Conservation (phyloP, 1,140 invertebrate species). For the Sycophila sp. region DNA sequence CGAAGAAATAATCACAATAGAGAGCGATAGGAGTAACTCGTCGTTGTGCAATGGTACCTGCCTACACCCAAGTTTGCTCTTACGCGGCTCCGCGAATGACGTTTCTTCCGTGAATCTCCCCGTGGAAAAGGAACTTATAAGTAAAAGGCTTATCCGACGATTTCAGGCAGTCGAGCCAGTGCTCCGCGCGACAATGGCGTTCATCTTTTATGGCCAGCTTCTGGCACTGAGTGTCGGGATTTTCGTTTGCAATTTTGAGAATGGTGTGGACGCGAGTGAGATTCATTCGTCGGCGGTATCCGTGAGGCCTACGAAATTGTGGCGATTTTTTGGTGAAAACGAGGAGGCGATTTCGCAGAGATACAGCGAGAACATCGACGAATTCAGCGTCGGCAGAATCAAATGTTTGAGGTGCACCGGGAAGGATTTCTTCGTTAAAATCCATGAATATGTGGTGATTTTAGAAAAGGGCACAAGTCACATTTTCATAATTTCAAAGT, state of each 20-base stretch:
- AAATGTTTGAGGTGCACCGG: constrained; percentile 42
- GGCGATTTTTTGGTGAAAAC: constrained; percentile 13
- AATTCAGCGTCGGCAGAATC: constrained; percentile 36
- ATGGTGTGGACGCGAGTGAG: neutral
- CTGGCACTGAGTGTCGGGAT: neutral
- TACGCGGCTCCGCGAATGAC: constrained; percentile 13
- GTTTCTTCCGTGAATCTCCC: constrained; percentile 2
- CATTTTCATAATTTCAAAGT: too few relatives aligned
- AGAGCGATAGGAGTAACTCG: neutral
- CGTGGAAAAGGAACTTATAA: constrained; percentile 10
- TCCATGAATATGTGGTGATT: too few relatives aligned
- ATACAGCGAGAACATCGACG: constrained; percentile 20
- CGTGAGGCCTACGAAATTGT: constrained; percentile 5
- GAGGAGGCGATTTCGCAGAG: neutral
- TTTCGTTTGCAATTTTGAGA: neutral
- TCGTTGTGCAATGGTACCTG: constrained; percentile 22
- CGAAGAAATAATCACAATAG: constrained; percentile 14
- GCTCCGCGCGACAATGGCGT: neutral
- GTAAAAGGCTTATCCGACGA: neutral
- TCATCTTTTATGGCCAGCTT: neutral
- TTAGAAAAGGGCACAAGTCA: too few relatives aligned
- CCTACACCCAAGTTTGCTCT: constrained; percentile 26
- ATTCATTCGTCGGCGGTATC: neutral
- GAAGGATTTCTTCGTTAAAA: too few relatives aligned
- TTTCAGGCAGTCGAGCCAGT: constrained; percentile 6